Evolutionary conservation across 2,113 vertebrate genomes (phyloP), one percentile per base, ranked within the genome.

Genomic region (Pipra filicauda): DNA sequence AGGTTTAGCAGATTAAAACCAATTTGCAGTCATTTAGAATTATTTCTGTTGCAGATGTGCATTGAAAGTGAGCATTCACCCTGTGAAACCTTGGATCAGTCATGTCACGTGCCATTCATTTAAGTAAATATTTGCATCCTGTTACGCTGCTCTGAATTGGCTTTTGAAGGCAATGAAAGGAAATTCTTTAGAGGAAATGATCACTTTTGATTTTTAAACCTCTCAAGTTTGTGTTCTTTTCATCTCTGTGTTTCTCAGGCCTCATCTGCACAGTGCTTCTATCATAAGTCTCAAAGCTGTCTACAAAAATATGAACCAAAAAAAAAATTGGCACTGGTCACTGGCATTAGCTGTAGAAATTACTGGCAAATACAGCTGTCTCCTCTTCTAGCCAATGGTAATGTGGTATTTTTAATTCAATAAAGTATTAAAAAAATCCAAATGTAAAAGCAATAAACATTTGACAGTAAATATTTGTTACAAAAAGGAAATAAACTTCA

Each of bases 341-440:
- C 87, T 98, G 97, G 97, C 97, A 97, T 97, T 97, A 91, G 91
- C 94, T 97, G 87, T 90, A 97, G 96, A 96, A 97, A 95, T 98
- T 97, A 97, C 70, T 98, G 97, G 98, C 98, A 97, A 96, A 96
- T 95, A 72, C 15, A 95, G 88, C 98, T 93, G 98, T 98, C 97
- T 98, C 97, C 94, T 97, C 97, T 97, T 95, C 82, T 96, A 97
- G 98, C 98, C 98, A 98, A 97, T 97, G 94, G 97, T 94, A 97
- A 97, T 98, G 98, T 96, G 97, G 95, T 98, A 97, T 98, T 97
- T 98, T 97, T 97, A 97, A 97, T 98, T 97, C 97, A 97, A 92
- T 97, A 97, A 97, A 97, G 93, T 93, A 96, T 97, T 95, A 94
- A 95, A 98, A 97, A 97, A 97, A 95, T 93, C 94, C 95, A 98